Percentiles rank a stretch among this genome's conserved stretches.
These are phyloP conservation scores for Damaliscus lunatus DNA, from an alignment of 2,113 vertebrate genomes.

Conservation along the genomic window DNA sequence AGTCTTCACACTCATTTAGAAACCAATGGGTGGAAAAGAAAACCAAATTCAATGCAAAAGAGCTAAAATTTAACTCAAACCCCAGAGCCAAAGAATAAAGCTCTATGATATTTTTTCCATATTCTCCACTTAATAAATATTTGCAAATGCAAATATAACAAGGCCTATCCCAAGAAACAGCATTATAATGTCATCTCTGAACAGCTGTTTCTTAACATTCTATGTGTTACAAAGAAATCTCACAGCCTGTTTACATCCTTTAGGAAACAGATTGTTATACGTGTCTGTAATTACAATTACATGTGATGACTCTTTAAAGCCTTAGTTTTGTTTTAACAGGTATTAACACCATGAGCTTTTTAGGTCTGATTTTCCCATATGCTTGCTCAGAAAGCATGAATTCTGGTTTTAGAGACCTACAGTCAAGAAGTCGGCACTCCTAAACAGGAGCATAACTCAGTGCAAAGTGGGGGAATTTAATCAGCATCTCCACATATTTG, in stretches of 20 bases:
- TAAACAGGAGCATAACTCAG: neutral
- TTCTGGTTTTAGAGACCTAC: neutral
- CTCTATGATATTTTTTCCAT: neutral
- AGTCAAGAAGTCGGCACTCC: neutral
- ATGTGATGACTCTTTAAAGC: neutral
- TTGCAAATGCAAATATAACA: conserved; percentile 1
- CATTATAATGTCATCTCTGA: neutral
- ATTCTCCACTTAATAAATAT: neutral
- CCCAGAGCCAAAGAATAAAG: neutral
- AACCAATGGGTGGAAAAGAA: neutral
- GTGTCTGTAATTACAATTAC: neutral
- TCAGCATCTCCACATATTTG: neutral
- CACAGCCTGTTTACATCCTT: neutral
- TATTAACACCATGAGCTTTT: neutral
- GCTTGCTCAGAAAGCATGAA: neutral
- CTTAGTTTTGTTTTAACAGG: neutral
- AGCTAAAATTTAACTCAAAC: neutral
- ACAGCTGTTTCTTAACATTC: neutral
- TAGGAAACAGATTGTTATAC: neutral
- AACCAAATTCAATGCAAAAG: neutral
- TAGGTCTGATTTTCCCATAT: neutral
- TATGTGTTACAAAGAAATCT: neutral
- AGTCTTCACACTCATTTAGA: neutral
- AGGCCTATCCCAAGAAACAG: neutral
- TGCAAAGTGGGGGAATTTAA: neutral